Evolutionary conservation across 2,888 invertebrate genomes (phyloP), one percentile per base, ranked within the genome.

Genomic region (Melanostoma mellinum): DNA sequence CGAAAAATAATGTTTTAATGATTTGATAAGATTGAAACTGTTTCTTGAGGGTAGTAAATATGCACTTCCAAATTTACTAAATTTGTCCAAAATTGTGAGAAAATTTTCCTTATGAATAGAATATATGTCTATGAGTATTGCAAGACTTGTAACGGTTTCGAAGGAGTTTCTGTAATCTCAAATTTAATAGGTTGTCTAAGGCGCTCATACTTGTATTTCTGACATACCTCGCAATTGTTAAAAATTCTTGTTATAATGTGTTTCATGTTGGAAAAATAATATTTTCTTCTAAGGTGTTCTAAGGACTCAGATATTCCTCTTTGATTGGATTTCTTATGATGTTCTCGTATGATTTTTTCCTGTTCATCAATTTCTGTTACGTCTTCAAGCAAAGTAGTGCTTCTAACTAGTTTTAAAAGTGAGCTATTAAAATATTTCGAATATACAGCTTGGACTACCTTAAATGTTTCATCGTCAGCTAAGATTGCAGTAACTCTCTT

Each of bases 391-490:
- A 32, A n/a, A 38, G 8, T 38, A 4, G 53, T 44, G 9, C 53
- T 53, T 20, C 77, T 6, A 42, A 69, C 6, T n/a, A 46, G 8
- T 55, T 61, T 77, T 5, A 61, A 44, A 6, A 9, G 46, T 30
- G 38, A 52, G 6, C 10, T 38, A 4, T 10, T 50, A 35, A 67
- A 81, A 6, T 75, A 79, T 68, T 77, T 73, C n/a, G 77, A 74
- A 35, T 82, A 85, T n/a, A 69, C 48, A 0, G 52, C 32, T 69
- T 86, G 85, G 53, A 87, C 55, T 44, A 76, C 63, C 69, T 72
- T 44, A 44, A 87, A 86, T 50, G 72, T 86, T 32, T 86, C 67
- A 35, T 85, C 85, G 20, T 82, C 75, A 38, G 85, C 82, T 53
- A 56, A 74, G 35, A 86, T 81, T 69, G 82, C 82, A 48, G 61